Percentiles rank a stretch among this genome's conserved stretches.
These are phyloP conservation scores for Stenolophus ochropezus DNA, from an alignment of 2,888 invertebrate species.

Conservation along the genomic window DNA sequence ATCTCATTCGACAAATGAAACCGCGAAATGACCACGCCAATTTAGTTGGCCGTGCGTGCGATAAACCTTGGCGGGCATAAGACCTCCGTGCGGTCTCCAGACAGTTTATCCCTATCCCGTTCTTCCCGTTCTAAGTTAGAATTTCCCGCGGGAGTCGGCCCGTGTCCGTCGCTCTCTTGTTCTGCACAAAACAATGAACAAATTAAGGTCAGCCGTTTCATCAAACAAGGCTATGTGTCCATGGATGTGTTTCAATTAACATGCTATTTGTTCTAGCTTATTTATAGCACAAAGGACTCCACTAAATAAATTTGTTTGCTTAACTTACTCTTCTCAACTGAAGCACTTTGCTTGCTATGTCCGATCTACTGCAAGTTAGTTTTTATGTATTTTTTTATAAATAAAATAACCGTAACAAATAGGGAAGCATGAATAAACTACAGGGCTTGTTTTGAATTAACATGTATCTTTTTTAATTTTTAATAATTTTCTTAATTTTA, in stretches of 20 bases:
- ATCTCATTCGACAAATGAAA: not conserved
- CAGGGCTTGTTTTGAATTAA: no score
- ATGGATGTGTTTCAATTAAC: conserved; percentile 28
- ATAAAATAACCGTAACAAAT: no score
- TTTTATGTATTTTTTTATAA: no score
- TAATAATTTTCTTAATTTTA: no score
- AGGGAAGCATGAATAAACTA: no score
- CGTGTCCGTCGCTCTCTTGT: conserved; percentile 3
- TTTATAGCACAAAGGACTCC: not conserved
- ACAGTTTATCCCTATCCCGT: conserved; percentile 38
- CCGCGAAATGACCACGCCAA: not conserved
- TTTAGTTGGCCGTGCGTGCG: conserved; percentile 10
- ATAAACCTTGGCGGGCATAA: conserved; percentile 43
- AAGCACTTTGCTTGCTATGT: no score
- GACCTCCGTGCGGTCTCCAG: conserved; percentile 40
- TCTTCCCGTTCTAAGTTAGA: conserved; percentile 44
- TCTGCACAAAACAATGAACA: conserved; percentile 44
- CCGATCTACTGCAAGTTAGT: no score
- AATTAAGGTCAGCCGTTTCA: conserved; percentile 54
- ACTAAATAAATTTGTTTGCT: not conserved
- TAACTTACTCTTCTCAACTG: not conserved
- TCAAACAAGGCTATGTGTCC: conserved; percentile 37
- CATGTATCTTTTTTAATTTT: no score
- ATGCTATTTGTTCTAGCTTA: conserved; percentile 22
- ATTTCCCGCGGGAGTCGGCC: conserved; percentile 44